Percentiles rank a stretch among this genome's conserved stretches.
phyloP scores from a whole-genome alignment of 2,888 invertebrate genomes.

The Eupithecia subfuscata region DNA sequence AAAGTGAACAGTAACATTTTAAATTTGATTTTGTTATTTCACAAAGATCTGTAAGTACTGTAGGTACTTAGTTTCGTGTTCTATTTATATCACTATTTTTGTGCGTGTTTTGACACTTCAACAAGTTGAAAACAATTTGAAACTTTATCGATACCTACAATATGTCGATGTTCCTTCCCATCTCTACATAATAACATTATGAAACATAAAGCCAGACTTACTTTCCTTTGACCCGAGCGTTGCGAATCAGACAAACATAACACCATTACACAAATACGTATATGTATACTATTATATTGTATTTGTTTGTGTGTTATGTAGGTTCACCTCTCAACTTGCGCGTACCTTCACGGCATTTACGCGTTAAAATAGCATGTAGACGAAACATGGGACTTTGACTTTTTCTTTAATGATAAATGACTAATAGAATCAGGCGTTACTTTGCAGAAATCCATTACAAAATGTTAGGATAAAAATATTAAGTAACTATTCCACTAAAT shows the following conservation, averaged over 20 bases:
- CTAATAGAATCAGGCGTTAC: too few species aligned
- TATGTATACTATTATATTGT: neutral
- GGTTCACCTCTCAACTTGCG: neutral
- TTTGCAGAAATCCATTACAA: too few species aligned
- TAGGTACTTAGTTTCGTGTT: neutral
- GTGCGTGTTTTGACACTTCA: neutral
- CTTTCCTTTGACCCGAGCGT: conserved; percentile 11
- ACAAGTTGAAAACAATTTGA: neutral
- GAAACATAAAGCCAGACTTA: conserved; percentile 10
- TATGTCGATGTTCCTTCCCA: neutral
- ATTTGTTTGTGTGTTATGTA: neutral
- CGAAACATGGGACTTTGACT: too few species aligned
- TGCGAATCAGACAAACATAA: conserved; percentile 7
- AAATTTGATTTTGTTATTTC: neutral
- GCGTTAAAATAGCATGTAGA: too few species aligned
- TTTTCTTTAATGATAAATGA: too few species aligned
- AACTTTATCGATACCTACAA: neutral
- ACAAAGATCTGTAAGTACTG: neutral
- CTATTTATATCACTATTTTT: neutral
- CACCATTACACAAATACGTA: neutral
- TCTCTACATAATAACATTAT: conserved; percentile 4
- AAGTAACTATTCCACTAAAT: too few species aligned
- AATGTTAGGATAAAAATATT: too few species aligned
- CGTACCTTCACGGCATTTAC: neutral
- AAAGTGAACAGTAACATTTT: neutral